Conservation (phyloP, 2,888 invertebrate species). For the Notocelia uddmanniana region DNA sequence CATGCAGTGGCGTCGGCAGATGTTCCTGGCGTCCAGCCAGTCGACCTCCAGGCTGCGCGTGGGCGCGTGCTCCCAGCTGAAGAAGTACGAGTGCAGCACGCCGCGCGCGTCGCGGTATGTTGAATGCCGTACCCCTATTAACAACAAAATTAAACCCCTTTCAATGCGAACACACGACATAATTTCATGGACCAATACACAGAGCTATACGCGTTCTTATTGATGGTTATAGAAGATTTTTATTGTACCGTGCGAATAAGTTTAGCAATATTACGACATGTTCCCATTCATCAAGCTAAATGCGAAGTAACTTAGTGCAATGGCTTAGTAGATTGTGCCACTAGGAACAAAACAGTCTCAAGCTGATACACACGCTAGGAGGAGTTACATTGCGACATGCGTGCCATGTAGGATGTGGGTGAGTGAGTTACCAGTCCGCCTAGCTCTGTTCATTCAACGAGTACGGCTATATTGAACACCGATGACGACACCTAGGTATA, state of each 20-base stretch:
- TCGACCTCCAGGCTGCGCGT: slow-evolving; percentile 94
- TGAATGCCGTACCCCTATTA: slow-evolving; percentile 93
- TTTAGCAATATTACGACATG: slow-evolving; percentile 34
- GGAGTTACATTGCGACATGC: slow-evolving; percentile 44
- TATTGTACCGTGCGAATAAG: slow-evolving; percentile 35
- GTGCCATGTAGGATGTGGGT: slow-evolving; percentile 39
- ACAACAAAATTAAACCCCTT: slow-evolving; percentile 21
- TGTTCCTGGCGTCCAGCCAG: slow-evolving; percentile 96
- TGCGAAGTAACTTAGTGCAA: slow-evolving; percentile 26
- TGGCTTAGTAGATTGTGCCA: slow-evolving; percentile 34
- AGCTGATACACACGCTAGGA: slow-evolving; percentile 39
- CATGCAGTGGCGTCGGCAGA: slow-evolving; percentile 97
- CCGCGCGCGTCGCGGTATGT: slow-evolving; percentile 95
- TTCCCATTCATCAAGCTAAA: slow-evolving; percentile 34
- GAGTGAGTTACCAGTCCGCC: slow-evolving; percentile 53
- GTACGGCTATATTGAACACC: slow-evolving; percentile 53
- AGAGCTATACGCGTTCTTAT: slow-evolving; percentile 1
- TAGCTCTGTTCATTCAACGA: slow-evolving; percentile 58
- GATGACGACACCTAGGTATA: slow-evolving; percentile 65
- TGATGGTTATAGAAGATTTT: slow-evolving; percentile 31
- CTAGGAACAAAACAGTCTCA: slow-evolving; percentile 34
- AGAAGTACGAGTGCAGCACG: slow-evolving; percentile 96
- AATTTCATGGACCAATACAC: neutral
- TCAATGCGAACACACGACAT: slow-evolving; percentile 3
- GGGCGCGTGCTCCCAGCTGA: slow-evolving; percentile 95